phyloP scores from a whole-genome alignment of 2,888 invertebrate species.

The Leptarthrus brevirostris region DNA sequence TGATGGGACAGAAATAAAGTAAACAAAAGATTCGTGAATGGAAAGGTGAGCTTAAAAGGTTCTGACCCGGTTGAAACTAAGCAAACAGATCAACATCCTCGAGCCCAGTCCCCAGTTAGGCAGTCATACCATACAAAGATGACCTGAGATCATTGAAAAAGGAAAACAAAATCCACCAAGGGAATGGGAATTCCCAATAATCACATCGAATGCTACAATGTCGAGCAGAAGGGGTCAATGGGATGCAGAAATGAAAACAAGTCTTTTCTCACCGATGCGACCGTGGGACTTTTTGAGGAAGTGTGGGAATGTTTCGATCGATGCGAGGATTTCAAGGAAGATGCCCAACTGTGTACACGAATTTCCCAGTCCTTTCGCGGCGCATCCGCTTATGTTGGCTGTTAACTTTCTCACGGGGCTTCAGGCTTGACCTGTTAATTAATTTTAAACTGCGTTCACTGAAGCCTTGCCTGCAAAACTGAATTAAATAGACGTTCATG shows the following conservation, averaged over 20 bases:
- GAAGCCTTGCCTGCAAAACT: background rate
- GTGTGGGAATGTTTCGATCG: background rate
- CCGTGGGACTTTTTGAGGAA: slow-evolving; percentile 9
- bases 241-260: slow-evolving; percentile 8
- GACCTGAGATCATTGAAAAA: background rate
- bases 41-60: background rate
- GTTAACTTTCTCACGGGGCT: background rate
- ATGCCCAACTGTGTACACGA: background rate
- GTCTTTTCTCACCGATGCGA: slow-evolving; percentile 14
- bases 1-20: slow-evolving; percentile 2
- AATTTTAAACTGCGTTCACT: background rate
- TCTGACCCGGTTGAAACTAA: background rate
- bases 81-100: slow-evolving; percentile 5
- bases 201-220: slow-evolving; percentile 1
- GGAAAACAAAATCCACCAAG: background rate
- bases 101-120: background rate
- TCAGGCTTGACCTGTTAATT: background rate
- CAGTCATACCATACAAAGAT: background rate
- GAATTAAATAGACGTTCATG: slow-evolving; percentile 10
- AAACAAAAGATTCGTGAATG: slow-evolving; percentile 2
- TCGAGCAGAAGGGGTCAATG: slow-evolving; percentile 11
- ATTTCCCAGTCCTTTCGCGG: background rate
- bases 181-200: slow-evolving; percentile 21
- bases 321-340: background rate
- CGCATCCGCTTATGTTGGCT: background rate